Base-by-base conservation (phyloP, 2,113 vertebrate species). In the Salvator merianae region DNA sequence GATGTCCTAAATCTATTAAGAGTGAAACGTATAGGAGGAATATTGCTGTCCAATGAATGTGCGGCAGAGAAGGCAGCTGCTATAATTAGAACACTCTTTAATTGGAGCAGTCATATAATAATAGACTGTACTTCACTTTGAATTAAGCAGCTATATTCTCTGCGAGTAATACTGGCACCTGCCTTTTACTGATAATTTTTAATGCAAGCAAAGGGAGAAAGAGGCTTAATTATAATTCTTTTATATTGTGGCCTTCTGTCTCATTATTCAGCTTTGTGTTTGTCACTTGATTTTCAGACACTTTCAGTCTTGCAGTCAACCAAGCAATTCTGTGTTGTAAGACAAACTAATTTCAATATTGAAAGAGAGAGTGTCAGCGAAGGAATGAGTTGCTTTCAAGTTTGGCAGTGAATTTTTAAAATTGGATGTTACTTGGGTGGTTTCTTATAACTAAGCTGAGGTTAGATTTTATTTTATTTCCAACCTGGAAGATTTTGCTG, bases 121-220 rank as follows among this genome's bases (percentile, higher is more conserved):
- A 84, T 71, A 47, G 32, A 79, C 36, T 72, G 53, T 32, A 36
- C 53, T 77, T 77, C 55, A 78, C 36, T 71, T 84, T 71, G 76
- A 47, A 78, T 71, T 70, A 69, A 78, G 36, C 47, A 71, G 76
- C 62, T 84, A 59, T 55, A 70, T 40, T 77, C 36, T 72, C 38
- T 18, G 63, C 69, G 79, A 50, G 55, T 62, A 79, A 79, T 73
- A 36, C 50, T 70, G 65, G 34, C 40, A 72, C 32, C 69, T 79
- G 77, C 55, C 83, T 73, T 84, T 79, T 79, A 50, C 77, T 84
- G 73, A 77, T 84, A 69, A 77, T 77, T 68, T 76, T 55, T 85
- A 79, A 73, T 72, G 59, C 50, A 50, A 32, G 40, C 30, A 62
- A 16, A 28, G 30, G 34, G 18, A 14, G 5, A 18, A 20, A 38